Evolutionary conservation across 30 jellyfish, hydroid and myxozoan genomes (phyloP), one percentile per base, ranked within the genome.

Genomic region (Turritopsis dohrnii): DNA sequence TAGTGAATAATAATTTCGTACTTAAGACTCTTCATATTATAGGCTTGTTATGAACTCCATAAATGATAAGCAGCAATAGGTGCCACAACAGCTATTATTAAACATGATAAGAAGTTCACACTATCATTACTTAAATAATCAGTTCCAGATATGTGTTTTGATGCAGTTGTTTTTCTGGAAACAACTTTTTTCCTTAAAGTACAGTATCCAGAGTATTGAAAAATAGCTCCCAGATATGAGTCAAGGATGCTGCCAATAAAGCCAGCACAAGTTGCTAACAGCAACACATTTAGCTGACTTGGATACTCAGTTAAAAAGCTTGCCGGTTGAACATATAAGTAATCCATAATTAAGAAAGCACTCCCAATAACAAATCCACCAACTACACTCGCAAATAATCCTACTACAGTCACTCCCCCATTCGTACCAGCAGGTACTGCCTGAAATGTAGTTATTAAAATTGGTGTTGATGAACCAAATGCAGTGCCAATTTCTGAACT

Each of bases 401-500:
- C 98, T 19, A 84, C 52, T 26, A 92, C 1, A n/a, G 96, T 75
- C 20, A 92, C 71, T 18, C 92, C 98, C 13, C 98, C 98, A 79
- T 92, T 92, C 8, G 96, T 85, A 4, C 98, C 98, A 66, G 74
- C 83, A 7, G 98, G 98, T 0, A 92, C 98, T 52, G 66, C 83
- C 60, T 82, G 84, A 25, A 81, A 88, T 29, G 98, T 80, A 19
- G 96, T 92, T 16, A 92, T 79, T n/a, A 87, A 87, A 66, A 96
- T 66, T 28, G 98, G 98, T 8, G 89, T 84, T 52, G 66, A 73
- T 29, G 88, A 31, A 13, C 96, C 98, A 22, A 76, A 28, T n/a
- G 93, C 98, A 21, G 95, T 92, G 19, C 98, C 98, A 24, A 92
- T 83, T 84, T 92, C 98, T 72, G 96, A 87, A 19, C 96, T 53